A percentile compares a stretch with the other conserved stretches of the same genome.
Conservation (phyloP, 2,888 invertebrate species). For the Meloe dianella region DNA sequence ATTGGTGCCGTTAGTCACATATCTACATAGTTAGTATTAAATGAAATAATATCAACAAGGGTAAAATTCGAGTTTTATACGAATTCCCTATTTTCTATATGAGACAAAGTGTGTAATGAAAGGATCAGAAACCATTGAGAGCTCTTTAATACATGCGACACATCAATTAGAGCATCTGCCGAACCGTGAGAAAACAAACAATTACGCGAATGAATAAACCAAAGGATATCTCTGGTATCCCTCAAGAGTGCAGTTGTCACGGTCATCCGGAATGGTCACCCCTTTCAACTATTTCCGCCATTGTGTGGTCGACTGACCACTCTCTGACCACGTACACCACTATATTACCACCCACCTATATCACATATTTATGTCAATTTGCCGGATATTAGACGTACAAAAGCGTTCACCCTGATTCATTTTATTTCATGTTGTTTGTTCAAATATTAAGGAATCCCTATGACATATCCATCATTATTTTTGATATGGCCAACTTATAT, state of each 20-base stretch:
- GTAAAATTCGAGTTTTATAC: conserved; percentile 53
- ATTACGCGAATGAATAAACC: conserved; percentile 55
- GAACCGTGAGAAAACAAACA: conserved; percentile 62
- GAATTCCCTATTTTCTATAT: conserved; percentile 53
- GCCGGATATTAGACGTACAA: conserved; percentile 53
- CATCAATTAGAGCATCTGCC: conserved; percentile 60
- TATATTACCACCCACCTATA: conserved; percentile 37
- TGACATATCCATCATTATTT: conserved; percentile 57
- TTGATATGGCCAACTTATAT: conserved; percentile 52
- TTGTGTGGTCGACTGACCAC: conserved; percentile 41
- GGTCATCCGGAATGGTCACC: conserved; percentile 53
- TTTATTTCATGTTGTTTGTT: conserved; percentile 46
- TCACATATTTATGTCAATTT: conserved; percentile 56
- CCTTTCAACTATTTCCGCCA: conserved; percentile 42
- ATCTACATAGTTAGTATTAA: conserved; percentile 51
- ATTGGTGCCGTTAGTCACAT: conserved; percentile 42
- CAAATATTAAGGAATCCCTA: conserved; percentile 54
- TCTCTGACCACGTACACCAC: conserved; percentile 42
- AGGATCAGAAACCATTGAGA: conserved; percentile 53
- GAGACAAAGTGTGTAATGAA: conserved; percentile 52
- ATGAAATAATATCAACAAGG: conserved; percentile 53
- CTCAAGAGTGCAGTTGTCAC: conserved; percentile 58
- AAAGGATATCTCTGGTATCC: conserved; percentile 45
- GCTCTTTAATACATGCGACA: conserved; percentile 56
- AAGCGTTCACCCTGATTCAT: conserved; percentile 46